These are phyloP conservation scores for Rhadina sibilatrix DNA, from an alignment of 2,113 vertebrate genomes.

Conservation along the genomic window DNA sequence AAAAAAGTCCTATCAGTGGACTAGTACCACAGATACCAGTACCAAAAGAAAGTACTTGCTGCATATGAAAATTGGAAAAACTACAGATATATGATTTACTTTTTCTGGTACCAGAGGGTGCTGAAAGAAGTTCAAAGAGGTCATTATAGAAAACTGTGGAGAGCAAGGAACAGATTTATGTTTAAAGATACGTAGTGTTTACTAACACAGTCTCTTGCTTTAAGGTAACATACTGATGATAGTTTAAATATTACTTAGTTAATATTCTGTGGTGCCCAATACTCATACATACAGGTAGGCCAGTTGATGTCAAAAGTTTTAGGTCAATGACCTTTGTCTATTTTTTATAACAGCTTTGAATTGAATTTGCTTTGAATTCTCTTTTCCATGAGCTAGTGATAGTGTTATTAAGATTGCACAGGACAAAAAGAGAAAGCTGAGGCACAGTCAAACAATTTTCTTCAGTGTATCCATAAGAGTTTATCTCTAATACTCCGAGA, in stretches of 20 bases:
- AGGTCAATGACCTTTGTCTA: neutral
- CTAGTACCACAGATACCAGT: neutral
- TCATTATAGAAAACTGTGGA: constrained; percentile 21
- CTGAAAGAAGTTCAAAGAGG: constrained; percentile 48
- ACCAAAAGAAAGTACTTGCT: neutral
- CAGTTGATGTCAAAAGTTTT: neutral
- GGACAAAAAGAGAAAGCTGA: neutral
- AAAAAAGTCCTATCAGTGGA: neutral
- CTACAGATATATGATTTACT: neutral
- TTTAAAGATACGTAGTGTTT: neutral
- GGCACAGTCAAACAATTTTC: neutral
- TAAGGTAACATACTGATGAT: neutral
- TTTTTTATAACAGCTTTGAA: neutral
- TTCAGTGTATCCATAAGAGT: neutral
- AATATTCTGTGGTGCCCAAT: neutral
- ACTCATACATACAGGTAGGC: neutral
- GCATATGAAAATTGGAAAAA: constrained; percentile 24
- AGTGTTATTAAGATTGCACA: neutral
- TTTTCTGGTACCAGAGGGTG: constrained; percentile 54
- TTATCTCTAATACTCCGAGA: neutral
- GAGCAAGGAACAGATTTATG: constrained; percentile 32
- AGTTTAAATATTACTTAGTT: neutral
- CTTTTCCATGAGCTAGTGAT: neutral
- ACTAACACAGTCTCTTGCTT: neutral
- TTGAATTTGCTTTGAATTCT: neutral